Conservation (phyloP, 2,113 vertebrate species). For the Cettia cetti region DNA sequence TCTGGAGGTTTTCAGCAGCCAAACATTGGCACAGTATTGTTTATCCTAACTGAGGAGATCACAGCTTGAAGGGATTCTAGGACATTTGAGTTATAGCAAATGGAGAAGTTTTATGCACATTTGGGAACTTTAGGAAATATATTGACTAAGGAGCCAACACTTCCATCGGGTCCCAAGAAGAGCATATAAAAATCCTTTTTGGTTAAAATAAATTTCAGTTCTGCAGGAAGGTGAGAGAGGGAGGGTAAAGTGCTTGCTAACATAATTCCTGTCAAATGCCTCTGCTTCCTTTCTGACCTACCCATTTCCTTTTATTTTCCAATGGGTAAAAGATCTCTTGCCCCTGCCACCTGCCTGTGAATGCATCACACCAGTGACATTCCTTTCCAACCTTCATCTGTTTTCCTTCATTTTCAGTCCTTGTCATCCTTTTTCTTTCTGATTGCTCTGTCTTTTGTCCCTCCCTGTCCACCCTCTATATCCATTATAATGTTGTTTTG, state of each 20-base stretch:
- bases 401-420: too few relatives aligned
- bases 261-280: too few relatives aligned
- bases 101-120: background rate
- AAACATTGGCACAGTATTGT: background rate
- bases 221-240: background rate
- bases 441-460: too few relatives aligned
- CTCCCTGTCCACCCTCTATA: too few relatives aligned
- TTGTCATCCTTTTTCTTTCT: too few relatives aligned
- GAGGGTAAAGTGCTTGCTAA: background rate
- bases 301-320: too few relatives aligned
- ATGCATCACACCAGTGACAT: too few relatives aligned
- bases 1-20: conserved; percentile 9
- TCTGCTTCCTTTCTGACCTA: too few relatives aligned
- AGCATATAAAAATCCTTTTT: background rate
- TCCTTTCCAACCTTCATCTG: too few relatives aligned
- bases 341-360: too few relatives aligned
- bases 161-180: background rate
- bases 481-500: too few relatives aligned
- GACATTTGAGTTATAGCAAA: background rate
- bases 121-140: background rate
- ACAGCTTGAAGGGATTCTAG: background rate
- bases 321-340: too few relatives aligned
- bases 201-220: background rate
- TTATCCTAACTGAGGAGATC: background rate
- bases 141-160: background rate